Conservation (phyloP, 2,113 vertebrate genomes). For the Lophochroa leadbeateri region DNA sequence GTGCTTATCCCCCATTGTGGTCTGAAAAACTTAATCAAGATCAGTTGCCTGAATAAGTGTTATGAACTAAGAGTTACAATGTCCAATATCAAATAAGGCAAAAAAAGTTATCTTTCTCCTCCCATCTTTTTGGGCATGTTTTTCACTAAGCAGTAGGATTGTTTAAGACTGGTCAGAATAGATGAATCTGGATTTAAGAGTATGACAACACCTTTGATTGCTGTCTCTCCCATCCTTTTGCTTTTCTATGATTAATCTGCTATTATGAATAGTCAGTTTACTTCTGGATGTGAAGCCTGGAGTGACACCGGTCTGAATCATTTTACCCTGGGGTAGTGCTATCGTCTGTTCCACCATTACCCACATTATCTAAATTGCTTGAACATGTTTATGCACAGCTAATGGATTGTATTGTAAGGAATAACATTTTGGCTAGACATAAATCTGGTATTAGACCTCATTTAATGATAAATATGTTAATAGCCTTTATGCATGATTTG, state of each 20-base stretch:
- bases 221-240: neutral
- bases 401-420: slow-evolving; percentile 64
- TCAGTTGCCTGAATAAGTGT: neutral
- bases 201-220: neutral
- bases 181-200: neutral
- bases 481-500: slow-evolving; percentile 29
- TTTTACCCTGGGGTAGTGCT: slow-evolving; percentile 25
- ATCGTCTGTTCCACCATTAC: slow-evolving; percentile 12
- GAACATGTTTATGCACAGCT: slow-evolving; percentile 63
- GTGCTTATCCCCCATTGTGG: rapidly evolving
- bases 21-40: neutral
- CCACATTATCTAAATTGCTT: slow-evolving; percentile 64
- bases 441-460: slow-evolving; percentile 44
- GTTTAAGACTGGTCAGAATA: neutral
- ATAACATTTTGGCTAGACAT: slow-evolving; percentile 36
- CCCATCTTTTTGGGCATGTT: neutral
- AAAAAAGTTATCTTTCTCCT: neutral
- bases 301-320: slow-evolving; percentile 54
- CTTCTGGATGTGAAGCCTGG: slow-evolving; percentile 40
- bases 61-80: neutral
- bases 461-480: slow-evolving; percentile 44
- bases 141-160: neutral
- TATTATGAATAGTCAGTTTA: slow-evolving; percentile 45
- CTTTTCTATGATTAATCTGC: slow-evolving; percentile 30
- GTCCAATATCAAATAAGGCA: neutral